Evolutionary conservation across 1,140 invertebrate genomes (phyloP).

Genomic region (Cyphomyrmex costatus): DNA sequence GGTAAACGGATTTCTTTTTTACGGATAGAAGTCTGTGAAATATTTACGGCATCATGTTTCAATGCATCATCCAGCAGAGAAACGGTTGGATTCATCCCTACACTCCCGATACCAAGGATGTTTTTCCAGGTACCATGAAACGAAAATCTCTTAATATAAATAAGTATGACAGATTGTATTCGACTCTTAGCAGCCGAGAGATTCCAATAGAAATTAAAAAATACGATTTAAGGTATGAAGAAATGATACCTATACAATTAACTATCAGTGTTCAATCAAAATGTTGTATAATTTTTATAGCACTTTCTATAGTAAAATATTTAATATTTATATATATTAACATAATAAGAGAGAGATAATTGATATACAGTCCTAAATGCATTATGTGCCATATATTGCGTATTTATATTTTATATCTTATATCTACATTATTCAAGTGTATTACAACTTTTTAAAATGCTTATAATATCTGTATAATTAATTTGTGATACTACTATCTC

Average conservation of each 20-base stretch:
- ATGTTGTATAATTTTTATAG: not conserved
- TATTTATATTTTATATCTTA: not conserved
- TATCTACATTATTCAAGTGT: not conserved
- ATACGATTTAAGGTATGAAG: not conserved
- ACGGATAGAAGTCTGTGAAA: conserved; percentile 37
- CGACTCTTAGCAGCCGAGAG: too few relatives aligned
- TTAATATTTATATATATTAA: conserved; percentile 1
- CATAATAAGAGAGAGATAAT: conserved; percentile 5
- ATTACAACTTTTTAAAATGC: not conserved
- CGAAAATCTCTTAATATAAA: not conserved
- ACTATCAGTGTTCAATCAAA: not conserved
- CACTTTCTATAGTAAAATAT: not conserved
- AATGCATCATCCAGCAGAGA: conserved; percentile 93
- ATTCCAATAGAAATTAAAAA: not conserved
- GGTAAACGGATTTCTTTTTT: not conserved
- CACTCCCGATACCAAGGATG: conserved; percentile 91
- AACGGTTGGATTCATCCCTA: conserved; percentile 92
- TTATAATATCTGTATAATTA: not conserved
- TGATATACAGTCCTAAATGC: not conserved
- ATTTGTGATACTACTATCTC: too few relatives aligned
- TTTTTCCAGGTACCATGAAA: conserved; percentile 90
- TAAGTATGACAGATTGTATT: not conserved
- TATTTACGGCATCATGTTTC: conserved; percentile 89
- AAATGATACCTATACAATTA: not conserved
- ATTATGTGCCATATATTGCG: not conserved